Base-by-base conservation (phyloP, 30 jellyfish, hydroid and myxozoan genomes). In the Sanderia malayensis region DNA sequence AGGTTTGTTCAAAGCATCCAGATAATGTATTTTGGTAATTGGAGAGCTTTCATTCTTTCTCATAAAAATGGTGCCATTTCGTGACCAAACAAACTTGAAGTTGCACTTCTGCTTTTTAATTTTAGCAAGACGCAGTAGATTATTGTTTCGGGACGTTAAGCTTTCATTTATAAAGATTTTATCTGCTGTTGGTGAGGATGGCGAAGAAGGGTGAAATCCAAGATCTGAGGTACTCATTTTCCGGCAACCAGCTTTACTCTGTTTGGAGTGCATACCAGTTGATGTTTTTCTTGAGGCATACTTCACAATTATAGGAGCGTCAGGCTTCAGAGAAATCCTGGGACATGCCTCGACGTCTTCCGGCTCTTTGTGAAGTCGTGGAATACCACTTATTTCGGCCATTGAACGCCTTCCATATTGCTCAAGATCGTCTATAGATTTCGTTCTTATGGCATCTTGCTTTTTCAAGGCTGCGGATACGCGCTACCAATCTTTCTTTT, bases 381-480 rank as follows among this genome's bases (percentile, higher is more conserved):
- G 73, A 60, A 60, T 31, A 10, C 73, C 73, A 18, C 49, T 18
- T 4, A 60, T 60, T 18, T 60, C 49, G 4, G 23, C 4, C n/a
- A 60, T 60, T 23, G 19, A 10, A 20, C 73, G 46, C 20, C 73
- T 20, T 7, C 73, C 73, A 31, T 60, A 60, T 25, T 60, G 73
- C 25, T 60, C 73, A 2, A 60, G 47, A 21, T 60, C 73, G 53
- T 60, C 49, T 3, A 60, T 49, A 7, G 64, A 11, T 49, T 49
- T 49, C 18, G 64, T 4, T 4, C 64, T 11, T 4, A 9, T 11
- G 8, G 3, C 4, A 49, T 18, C 64, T 18, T 49, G 23, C 18
- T 19, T 8, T 49, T 49, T n/a, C 64, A 2, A 49, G 64, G 18
- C 18, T 19, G 8, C 64, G 23, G 2, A 49, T 49, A 2, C 64